Evolutionary conservation across 1,140 invertebrate genomes (phyloP).

Genomic region (Ladona fulva): DNA sequence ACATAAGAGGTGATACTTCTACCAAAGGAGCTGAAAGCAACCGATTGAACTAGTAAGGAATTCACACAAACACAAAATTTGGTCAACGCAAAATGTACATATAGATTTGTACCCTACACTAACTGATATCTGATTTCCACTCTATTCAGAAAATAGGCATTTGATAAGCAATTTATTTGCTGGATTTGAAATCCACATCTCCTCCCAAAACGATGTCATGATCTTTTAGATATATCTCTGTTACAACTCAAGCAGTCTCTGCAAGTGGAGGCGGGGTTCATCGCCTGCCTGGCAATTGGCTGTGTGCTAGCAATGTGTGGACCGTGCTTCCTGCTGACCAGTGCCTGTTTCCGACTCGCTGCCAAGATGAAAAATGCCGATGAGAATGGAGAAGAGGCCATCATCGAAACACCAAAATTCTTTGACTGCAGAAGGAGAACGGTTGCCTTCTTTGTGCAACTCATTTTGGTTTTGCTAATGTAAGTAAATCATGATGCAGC

Average conservation of each 20-base stretch:
- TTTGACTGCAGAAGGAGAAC: neutral
- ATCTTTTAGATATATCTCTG: too few relatives aligned
- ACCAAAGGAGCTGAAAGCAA: too few relatives aligned
- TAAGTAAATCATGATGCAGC: neutral
- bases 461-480: neutral
- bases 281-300: slow-evolving; percentile 34
- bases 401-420: neutral
- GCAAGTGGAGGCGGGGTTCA: slow-evolving; percentile 39
- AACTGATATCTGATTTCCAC: too few relatives aligned
- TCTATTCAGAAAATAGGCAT: too few relatives aligned
- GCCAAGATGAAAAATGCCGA: neutral
- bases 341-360: slow-evolving; percentile 21
- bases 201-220: too few relatives aligned
- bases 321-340: slow-evolving; percentile 21
- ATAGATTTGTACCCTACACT: too few relatives aligned
- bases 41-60: too few relatives aligned
- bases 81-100: too few relatives aligned
- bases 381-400: slow-evolving; percentile 10
- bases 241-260: slow-evolving; percentile 30
- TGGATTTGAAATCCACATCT: too few relatives aligned
- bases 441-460: neutral
- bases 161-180: too few relatives aligned
- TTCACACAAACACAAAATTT: too few relatives aligned
- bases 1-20: too few relatives aligned
- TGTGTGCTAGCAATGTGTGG: slow-evolving; percentile 30